Conservation (phyloP, 2,113 vertebrate species). For the Oceanodroma tethys region DNA sequence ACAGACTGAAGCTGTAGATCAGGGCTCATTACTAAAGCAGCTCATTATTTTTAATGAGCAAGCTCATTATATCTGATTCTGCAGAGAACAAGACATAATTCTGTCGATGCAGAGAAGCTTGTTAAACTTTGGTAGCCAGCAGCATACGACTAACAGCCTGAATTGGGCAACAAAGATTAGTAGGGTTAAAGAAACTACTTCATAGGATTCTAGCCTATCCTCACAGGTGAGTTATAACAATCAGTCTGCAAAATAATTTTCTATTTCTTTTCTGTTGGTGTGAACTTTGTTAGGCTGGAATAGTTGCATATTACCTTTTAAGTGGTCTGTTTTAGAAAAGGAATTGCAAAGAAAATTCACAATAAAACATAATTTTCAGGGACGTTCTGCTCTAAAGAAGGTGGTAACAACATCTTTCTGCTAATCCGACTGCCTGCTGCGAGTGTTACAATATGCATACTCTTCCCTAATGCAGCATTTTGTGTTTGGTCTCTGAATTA, state of each 20-base stretch:
- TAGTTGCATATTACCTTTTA: background rate
- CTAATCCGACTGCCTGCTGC: background rate
- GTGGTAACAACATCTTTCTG: background rate
- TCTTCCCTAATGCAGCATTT: background rate
- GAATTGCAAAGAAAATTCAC: background rate
- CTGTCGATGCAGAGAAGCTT: slow-evolving; percentile 27
- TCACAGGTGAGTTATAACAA: background rate
- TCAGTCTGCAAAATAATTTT: background rate
- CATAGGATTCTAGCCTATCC: background rate
- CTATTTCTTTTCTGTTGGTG: background rate
- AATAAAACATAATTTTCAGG: background rate
- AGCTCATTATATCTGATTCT: slow-evolving; percentile 72
- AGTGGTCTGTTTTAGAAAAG: background rate
- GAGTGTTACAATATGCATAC: background rate
- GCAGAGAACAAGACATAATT: slow-evolving; percentile 49
- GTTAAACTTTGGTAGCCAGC: slow-evolving; percentile 62
- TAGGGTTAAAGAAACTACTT: slow-evolving; percentile 12
- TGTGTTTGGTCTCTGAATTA: background rate
- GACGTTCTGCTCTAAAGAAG: background rate
- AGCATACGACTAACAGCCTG: slow-evolving; percentile 7
- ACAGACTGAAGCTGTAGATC: slow-evolving; percentile 62
- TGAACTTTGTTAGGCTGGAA: background rate
- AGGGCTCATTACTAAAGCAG: slow-evolving; percentile 67
- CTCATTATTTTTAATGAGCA: slow-evolving; percentile 80
- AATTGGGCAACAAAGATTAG: background rate